A percentile compares a stretch with the other conserved stretches of the same genome.
phyloP scores from a whole-genome alignment of 2,797 vertebrate species.

The Gallirallus australis region DNA sequence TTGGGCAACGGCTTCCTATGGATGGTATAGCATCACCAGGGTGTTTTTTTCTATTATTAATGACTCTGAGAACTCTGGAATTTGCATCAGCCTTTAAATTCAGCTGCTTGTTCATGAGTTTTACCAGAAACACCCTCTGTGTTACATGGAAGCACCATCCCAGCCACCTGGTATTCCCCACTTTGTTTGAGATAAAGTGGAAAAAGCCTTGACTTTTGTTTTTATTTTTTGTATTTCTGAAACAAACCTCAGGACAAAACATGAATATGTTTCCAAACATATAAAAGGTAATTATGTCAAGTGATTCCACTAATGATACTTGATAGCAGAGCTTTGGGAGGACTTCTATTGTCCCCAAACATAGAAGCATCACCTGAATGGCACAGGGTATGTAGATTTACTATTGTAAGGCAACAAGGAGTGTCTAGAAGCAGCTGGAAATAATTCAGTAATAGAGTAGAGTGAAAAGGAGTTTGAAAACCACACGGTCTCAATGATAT shows the following conservation, averaged over 20 bases:
- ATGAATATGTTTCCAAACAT: not conserved
- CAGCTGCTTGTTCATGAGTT: not conserved
- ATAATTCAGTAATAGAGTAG: slow-evolving; percentile 81
- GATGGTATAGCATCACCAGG: not conserved
- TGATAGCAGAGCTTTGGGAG: not conserved
- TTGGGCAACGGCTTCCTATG: not conserved
- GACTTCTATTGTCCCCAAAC: not conserved
- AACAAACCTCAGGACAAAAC: not conserved
- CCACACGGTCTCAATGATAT: slow-evolving; percentile 82
- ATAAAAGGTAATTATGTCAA: not conserved
- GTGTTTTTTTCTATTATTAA: not conserved
- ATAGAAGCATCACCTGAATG: slow-evolving; percentile 12
- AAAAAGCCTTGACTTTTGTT: not conserved
- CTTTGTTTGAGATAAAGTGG: not conserved
- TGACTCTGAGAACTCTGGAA: not conserved
- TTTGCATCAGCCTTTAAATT: not conserved
- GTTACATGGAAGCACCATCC: not conserved
- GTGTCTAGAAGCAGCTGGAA: slow-evolving; percentile 86
- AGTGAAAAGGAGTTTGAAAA: slow-evolving; percentile 81
- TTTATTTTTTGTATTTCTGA: not conserved
- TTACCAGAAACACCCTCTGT: not conserved
- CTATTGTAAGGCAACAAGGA: slow-evolving; percentile 58
- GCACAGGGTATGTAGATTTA: slow-evolving; percentile 33
- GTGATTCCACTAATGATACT: not conserved
- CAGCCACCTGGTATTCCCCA: not conserved